Evolutionary conservation across 2,888 invertebrate genomes (phyloP).

Genomic region (Macrophya annulata): DNA sequence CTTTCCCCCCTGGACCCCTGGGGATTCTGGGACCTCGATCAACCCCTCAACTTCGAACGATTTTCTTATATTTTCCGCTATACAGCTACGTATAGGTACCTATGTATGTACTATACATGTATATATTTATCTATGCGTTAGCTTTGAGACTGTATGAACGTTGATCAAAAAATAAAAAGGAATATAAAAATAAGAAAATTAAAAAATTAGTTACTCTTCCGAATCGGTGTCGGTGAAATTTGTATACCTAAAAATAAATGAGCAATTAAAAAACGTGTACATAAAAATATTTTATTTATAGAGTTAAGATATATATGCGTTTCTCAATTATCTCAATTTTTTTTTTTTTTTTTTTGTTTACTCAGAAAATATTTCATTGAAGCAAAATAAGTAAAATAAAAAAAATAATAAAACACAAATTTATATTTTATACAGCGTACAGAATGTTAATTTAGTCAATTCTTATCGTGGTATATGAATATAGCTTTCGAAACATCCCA

Average conservation of each 20-base stretch:
- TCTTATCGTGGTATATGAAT: slow-evolving; percentile 13
- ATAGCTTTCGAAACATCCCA: slow-evolving; percentile 32
- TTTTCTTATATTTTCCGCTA: slow-evolving; percentile 30
- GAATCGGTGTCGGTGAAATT: slow-evolving; percentile 15
- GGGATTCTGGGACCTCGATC: slow-evolving; percentile 63
- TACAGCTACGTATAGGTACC: neutral
- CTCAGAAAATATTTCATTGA: neutral
- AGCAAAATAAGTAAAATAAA: neutral
- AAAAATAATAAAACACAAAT: neutral
- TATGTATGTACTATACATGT: neutral
- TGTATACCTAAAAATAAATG: neutral
- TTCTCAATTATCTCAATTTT: neutral
- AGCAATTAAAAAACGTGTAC: neutral
- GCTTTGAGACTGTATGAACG: neutral
- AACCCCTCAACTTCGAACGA: slow-evolving; percentile 59
- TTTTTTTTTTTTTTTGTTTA: neutral
- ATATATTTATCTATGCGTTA: neutral
- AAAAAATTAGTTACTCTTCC: neutral
- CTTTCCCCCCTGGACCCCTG: slow-evolving; percentile 56
- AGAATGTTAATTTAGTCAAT: slow-evolving; percentile 13
- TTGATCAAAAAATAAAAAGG: neutral
- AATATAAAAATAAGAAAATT: neutral
- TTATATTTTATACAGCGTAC: neutral
- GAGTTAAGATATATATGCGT: neutral
- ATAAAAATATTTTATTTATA: neutral